These are phyloP conservation scores for Calliphora vicina DNA, from an alignment of 1,140 invertebrate genomes.

Conservation along the genomic window DNA sequence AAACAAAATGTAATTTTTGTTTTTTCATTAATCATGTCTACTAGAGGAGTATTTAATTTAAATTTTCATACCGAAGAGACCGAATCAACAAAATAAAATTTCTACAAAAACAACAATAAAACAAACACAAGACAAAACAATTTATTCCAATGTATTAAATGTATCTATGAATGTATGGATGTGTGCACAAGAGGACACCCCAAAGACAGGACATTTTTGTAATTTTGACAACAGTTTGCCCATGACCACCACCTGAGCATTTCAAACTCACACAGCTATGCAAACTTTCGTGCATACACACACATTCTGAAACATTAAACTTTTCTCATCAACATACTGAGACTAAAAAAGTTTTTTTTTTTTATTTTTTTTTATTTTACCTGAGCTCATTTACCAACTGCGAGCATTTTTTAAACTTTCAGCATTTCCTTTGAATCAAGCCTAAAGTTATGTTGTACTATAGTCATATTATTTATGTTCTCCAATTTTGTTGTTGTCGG, in stretches of 20 bases:
- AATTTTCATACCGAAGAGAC: background rate
- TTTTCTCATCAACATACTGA: slow-evolving; percentile 22
- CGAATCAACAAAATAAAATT: background rate
- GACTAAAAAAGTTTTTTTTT: background rate
- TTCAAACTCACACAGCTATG: background rate
- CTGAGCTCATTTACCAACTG: background rate
- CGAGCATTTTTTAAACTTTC: background rate
- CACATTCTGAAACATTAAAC: background rate
- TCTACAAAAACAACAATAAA: background rate
- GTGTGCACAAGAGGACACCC: background rate
- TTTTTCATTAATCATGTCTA: slow-evolving; percentile 29
- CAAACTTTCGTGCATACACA: background rate
- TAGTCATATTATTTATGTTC: background rate
- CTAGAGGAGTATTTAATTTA: slow-evolving; percentile 24
- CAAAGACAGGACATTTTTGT: slow-evolving; percentile 13
- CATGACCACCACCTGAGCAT: slow-evolving; percentile 41
- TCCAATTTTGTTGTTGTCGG: background rate
- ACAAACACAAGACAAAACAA: background rate
- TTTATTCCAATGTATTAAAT: background rate
- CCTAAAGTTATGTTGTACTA: slow-evolving; percentile 25
- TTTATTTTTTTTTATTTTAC: background rate
- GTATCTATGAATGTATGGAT: background rate
- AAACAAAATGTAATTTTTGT: slow-evolving; percentile 26
- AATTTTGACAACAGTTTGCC: slow-evolving; percentile 36
- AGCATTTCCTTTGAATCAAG: background rate